Base-by-base conservation (phyloP, 2,888 invertebrate genomes). In the Formica aserva region DNA sequence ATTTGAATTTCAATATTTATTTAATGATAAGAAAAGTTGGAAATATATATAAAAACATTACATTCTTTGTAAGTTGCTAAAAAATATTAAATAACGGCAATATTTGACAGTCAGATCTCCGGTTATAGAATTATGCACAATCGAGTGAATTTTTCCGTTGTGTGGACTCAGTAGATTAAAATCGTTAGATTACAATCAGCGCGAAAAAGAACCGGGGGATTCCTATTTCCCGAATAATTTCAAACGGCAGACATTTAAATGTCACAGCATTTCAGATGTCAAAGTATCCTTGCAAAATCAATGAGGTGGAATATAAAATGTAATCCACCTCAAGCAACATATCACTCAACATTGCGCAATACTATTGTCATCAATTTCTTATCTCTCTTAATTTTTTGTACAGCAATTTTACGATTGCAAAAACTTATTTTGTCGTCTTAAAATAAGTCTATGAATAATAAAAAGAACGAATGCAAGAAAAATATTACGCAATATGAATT, bases 251-350 rank as follows among this genome's bases (percentile, higher is more conserved):
- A 48, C 62, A 80, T 80, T 86, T 80, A 83, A 86, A 85, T 80
- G 76, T 80, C 83, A 67, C 85, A 75, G 57, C 35, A 62, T 82
- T 63, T 84, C 75, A 63, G n/a, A 60, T 52, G 71, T 32, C 69
- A 69, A 65, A 65, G 57, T 11, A 9, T 22, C 52, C 29, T 35
- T 45, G 22, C 2, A 13, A 63, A 26, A 66, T 55, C 38, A 67
- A 52, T 26, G 52, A 11, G 11, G 1, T 26, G 22, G 26, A 26
- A 52, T 67, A 15, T 8, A 38, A 38, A 26, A 13, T 52, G 38
- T 8, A 76, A 41, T 18, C 18, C 35, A 26, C 1, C 4, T 26
- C 32, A 26, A 63, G 41, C 11, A 18, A 6, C 45, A 32, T 22
- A 63, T 48, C n/a, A 32, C 5, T 35, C 48, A 75, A 75, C 26